Evolutionary conservation across 2,113 vertebrate genomes (phyloP).

Genomic region (Limanda limanda): DNA sequence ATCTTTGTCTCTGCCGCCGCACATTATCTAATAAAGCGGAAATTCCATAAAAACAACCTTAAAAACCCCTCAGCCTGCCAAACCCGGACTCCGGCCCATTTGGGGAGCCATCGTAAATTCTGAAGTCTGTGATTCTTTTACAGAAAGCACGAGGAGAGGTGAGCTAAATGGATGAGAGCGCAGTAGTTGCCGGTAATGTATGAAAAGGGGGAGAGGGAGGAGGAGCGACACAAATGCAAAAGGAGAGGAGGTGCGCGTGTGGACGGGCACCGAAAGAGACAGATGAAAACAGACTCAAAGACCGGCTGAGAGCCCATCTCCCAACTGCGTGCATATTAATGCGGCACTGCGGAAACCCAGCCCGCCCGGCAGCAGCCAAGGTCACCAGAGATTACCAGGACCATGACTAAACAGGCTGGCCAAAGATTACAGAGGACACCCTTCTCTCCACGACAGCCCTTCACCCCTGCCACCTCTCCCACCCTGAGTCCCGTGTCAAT

Average conservation of each 20-base stretch:
- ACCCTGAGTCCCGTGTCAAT: constrained; percentile 9
- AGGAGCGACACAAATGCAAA: neutral
- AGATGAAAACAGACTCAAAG: constrained; percentile 34
- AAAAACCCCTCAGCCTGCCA: constrained; percentile 66
- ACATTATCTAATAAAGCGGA: constrained; percentile 68
- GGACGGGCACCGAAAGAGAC: constrained; percentile 17
- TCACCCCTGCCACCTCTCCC: constrained; percentile 3
- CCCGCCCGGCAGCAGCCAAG: constrained; percentile 66
- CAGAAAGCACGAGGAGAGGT: constrained; percentile 58
- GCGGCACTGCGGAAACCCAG: constrained; percentile 65
- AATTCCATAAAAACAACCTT: constrained; percentile 68
- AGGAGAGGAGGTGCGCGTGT: constrained; percentile 12
- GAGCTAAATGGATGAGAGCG: constrained; percentile 55
- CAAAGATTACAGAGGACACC: constrained; percentile 44
- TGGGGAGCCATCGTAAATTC: constrained; percentile 64
- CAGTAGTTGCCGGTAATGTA: constrained; percentile 57
- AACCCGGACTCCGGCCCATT: constrained; percentile 59
- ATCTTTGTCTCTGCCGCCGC: constrained; percentile 3
- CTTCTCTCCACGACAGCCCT: constrained; percentile 13
- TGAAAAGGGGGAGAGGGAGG: constrained; percentile 18
- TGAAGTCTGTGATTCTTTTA: constrained; percentile 66
- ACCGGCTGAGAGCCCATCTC: constrained; percentile 51
- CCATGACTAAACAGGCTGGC: constrained; percentile 70
- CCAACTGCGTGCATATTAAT: constrained; percentile 68
- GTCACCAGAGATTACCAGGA: constrained; percentile 76